A percentile compares a stretch with the other conserved stretches of the same genome.
phyloP scores from a whole-genome alignment of 2,113 vertebrate genomes.

The Larimichthys polyactis region DNA sequence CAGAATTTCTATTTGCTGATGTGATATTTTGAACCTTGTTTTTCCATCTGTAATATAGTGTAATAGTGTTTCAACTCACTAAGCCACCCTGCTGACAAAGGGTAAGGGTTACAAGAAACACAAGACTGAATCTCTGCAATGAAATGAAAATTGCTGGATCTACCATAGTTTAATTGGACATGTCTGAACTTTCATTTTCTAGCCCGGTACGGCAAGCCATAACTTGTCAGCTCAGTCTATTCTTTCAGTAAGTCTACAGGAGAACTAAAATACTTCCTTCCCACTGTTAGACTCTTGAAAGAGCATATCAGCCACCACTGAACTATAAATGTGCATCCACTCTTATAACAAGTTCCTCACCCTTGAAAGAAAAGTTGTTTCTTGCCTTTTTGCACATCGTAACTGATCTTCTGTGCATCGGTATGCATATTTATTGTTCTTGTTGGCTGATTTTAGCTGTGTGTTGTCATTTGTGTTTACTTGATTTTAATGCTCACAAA shows the following conservation, averaged over 20 bases:
- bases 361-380: slow-evolving; percentile 18
- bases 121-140: neutral
- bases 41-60: neutral
- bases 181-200: slow-evolving; percentile 28
- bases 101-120: slow-evolving; percentile 22
- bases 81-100: slow-evolving; percentile 17
- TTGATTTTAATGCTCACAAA: neutral
- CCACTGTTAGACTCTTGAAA: slow-evolving; percentile 1
- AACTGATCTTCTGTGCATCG: neutral
- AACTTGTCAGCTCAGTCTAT: slow-evolving; percentile 8
- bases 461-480: slow-evolving; percentile 16
- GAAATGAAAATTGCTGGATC: slow-evolving; percentile 8
- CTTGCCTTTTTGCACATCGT: neutral
- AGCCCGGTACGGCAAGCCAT: neutral
- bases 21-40: slow-evolving; percentile 15
- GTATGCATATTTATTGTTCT: neutral
- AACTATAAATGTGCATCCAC: slow-evolving; percentile 23
- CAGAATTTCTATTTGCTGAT: slow-evolving; percentile 9
- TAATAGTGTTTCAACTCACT: neutral
- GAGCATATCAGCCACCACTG: slow-evolving; percentile 18
- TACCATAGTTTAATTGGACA: slow-evolving; percentile 26
- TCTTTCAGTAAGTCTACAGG: slow-evolving; percentile 1
- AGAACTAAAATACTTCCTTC: neutral
- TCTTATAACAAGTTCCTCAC: slow-evolving; percentile 16
- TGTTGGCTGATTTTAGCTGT: slow-evolving; percentile 1